These are phyloP conservation scores for Pseudococcus longispinus DNA, from an alignment of 2,888 invertebrate species.

Conservation along the genomic window DNA sequence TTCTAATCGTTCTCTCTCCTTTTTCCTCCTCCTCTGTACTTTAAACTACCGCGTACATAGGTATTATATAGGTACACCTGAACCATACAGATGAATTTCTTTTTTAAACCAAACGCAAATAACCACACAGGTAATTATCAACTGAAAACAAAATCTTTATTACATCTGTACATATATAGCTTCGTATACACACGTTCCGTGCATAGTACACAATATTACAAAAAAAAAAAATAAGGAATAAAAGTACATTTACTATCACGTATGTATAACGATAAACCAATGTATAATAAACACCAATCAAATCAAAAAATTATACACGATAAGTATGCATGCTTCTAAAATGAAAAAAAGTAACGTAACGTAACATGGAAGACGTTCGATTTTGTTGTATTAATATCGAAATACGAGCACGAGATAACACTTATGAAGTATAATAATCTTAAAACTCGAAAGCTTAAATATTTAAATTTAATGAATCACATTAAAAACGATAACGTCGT, in stretches of 20 bases:
- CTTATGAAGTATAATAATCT: constrained; percentile 10
- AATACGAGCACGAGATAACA: not conserved
- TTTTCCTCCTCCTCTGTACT: not conserved
- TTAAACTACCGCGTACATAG: not conserved
- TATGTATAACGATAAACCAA: not conserved
- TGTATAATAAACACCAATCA: not conserved
- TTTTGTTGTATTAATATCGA: constrained; percentile 9
- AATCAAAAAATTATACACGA: not conserved
- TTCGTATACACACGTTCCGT: not conserved
- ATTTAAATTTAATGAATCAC: constrained; percentile 26
- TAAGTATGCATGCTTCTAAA: not conserved
- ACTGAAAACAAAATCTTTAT: constrained; percentile 39
- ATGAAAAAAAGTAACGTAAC: not conserved
- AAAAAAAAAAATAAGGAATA: not conserved
- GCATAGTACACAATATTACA: not conserved
- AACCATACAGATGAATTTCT: not conserved
- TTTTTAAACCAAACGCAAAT: not conserved
- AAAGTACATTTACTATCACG: not conserved
- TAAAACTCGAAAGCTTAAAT: not conserved
- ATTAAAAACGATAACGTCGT: not conserved
- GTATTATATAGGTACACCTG: too few relatives aligned
- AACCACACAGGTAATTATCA: constrained; percentile 21
- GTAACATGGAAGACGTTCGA: constrained; percentile 38
- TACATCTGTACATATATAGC: constrained; percentile 27
- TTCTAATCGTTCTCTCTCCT: not conserved